phyloP scores from a whole-genome alignment of 2,113 vertebrate species.

The Hippolais icterina region DNA sequence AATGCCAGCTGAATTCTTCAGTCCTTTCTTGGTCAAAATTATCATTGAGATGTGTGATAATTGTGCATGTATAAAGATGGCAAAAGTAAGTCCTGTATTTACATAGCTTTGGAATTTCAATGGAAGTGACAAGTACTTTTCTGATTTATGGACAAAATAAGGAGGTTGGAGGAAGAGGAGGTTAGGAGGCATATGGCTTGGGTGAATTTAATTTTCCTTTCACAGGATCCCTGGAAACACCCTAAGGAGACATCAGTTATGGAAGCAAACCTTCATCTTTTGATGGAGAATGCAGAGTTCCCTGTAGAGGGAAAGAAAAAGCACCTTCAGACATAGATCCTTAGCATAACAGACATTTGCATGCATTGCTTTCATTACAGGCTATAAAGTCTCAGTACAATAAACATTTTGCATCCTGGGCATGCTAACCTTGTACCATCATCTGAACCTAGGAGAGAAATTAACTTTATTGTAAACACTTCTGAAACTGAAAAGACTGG shows the following conservation, averaged over 20 bases:
- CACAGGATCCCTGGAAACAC: neutral
- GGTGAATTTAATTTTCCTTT: neutral
- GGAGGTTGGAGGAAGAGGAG: neutral
- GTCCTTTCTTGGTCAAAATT: neutral
- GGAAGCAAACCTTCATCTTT: neutral
- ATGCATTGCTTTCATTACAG: neutral
- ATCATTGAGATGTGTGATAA: neutral
- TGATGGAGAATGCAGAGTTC: neutral
- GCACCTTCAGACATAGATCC: neutral
- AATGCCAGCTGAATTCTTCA: neutral
- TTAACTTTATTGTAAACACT: neutral
- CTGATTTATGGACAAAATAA: neutral
- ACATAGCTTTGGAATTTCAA: neutral
- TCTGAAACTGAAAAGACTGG: neutral
- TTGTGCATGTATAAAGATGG: neutral
- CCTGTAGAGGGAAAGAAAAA: neutral
- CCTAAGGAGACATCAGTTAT: neutral
- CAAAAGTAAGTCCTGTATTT: neutral
- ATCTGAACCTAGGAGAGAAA: neutral
- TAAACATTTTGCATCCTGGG: conserved; percentile 3
- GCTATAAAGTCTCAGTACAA: neutral
- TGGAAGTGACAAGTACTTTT: neutral
- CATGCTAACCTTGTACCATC: neutral
- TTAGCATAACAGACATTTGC: neutral
- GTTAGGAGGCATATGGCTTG: neutral